A percentile compares a stretch with the other conserved stretches of the same genome.
These are phyloP conservation scores for Zingel zingel DNA, from an alignment of 2,113 vertebrate genomes.

Conservation along the genomic window DNA sequence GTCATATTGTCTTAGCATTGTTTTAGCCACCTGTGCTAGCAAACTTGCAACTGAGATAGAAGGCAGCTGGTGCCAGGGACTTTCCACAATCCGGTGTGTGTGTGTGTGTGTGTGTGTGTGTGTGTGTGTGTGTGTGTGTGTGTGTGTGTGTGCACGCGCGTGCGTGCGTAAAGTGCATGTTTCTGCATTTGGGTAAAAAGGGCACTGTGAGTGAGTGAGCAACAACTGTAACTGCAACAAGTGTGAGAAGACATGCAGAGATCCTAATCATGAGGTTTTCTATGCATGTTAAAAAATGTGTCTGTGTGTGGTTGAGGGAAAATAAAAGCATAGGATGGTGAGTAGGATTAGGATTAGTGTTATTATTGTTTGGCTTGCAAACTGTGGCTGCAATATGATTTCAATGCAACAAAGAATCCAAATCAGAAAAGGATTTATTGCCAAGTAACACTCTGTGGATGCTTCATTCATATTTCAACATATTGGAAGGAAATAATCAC, in stretches of 20 bases:
- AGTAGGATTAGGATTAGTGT: neutral
- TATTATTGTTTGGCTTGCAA: neutral
- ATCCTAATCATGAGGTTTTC: constrained; percentile 3
- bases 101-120: neutral
- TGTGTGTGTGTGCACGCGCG: neutral
- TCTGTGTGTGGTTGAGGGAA: neutral
- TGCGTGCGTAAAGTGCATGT: constrained; percentile 16
- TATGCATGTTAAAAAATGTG: neutral
- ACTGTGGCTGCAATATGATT: neutral
- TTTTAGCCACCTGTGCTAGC: constrained; percentile 62
- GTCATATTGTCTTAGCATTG: constrained; percentile 27
- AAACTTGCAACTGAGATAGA: constrained; percentile 54
- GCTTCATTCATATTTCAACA: no score
- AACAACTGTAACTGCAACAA: constrained; percentile 18
- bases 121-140: constrained; percentile 6
- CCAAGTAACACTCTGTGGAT: no score
- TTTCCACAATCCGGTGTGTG: constrained; percentile 65
- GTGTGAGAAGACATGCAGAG: constrained; percentile 31
- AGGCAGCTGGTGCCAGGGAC: constrained; percentile 71
- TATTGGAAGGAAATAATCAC: no score
- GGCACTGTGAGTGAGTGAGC: constrained; percentile 16
- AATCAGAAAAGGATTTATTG: no score
- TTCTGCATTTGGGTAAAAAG: constrained; percentile 43
- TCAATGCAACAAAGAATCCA: neutral
- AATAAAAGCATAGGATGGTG: neutral